Evolutionary conservation across 2,888 invertebrate species (phyloP), one percentile per base, ranked within the genome.

Genomic region (Epirrhoe tristata): DNA sequence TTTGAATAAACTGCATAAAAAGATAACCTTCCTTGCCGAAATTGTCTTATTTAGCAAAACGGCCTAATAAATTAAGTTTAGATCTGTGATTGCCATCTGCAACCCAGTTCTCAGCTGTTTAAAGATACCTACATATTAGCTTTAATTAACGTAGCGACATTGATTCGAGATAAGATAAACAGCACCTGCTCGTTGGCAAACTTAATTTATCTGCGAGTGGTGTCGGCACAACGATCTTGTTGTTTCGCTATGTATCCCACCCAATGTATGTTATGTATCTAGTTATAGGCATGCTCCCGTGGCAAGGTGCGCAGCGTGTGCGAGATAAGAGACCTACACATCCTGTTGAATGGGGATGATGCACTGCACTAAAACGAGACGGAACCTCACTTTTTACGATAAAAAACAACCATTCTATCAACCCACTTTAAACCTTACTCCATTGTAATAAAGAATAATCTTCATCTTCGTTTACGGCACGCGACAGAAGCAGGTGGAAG

Each of bases 401-500:
- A 91, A 91, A 74, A 89, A 89, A 87, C 80, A 77, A 78, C 81
- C 76, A 76, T 60, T 53, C 14, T 61, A 2, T 74, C 68, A 69
- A 57, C 64, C 46, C 69, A 74, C 79, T 77, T 73, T 84, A 78
- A 55, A 0, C 0, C 0, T 14, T 62, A 69, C 54, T 7, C 0
- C 0, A 3, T 34, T 0, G 1, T 0, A 0, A 57, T 80, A 85
- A 72, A 73, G 81, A 59, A 59, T 39, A 58, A 32, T 72, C 68
- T 84, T 0, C 62, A 36, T 56, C 66, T 51, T 14, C 14, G 8
- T 31, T 39, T 32, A 54, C 66, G 86, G 91, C 93, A 93, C 93
- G 92, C 91, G 93, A 90, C 91, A 86, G 80, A 83, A 88, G 93
- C 93, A 93, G 93, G 93, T 93, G 93, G 86, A 83, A 88, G 82